Conservation (phyloP, 2,797 vertebrate species). For the Lemur catta region DNA sequence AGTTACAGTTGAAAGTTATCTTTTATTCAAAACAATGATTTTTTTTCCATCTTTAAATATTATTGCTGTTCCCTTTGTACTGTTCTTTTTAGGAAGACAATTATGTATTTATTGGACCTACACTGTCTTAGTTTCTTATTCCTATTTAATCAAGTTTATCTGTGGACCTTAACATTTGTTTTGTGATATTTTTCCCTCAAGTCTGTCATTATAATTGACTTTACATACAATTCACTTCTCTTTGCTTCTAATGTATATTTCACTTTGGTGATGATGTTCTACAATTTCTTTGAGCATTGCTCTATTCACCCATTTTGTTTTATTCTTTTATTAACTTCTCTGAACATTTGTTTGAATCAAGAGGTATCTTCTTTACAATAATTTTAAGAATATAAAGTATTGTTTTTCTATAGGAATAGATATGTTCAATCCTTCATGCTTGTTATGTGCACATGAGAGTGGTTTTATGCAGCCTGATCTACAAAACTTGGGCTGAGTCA, state of each 20-base stretch:
- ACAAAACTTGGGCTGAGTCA: background rate
- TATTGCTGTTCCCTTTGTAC: background rate
- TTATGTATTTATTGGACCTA: background rate
- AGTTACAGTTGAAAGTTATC: background rate
- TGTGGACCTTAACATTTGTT: background rate
- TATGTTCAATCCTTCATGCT: background rate
- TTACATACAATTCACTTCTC: background rate
- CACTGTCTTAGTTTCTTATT: no score
- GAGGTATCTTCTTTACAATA: background rate
- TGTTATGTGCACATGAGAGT: background rate
- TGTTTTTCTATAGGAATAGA: background rate
- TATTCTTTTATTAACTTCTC: background rate
- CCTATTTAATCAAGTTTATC: background rate
- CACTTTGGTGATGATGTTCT: background rate
- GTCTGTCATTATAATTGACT: background rate
- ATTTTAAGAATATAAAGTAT: background rate
- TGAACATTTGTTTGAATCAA: background rate
- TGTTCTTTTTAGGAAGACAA: background rate
- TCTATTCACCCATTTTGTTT: background rate
- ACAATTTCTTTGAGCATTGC: background rate
- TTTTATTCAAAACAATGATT: background rate
- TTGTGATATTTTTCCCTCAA: background rate
- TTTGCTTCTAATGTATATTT: background rate
- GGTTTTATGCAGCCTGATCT: background rate
- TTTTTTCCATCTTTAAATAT: background rate